These are phyloP conservation scores for Halesus radiatus DNA, from an alignment of 1,140 invertebrate species.

Conservation along the genomic window DNA sequence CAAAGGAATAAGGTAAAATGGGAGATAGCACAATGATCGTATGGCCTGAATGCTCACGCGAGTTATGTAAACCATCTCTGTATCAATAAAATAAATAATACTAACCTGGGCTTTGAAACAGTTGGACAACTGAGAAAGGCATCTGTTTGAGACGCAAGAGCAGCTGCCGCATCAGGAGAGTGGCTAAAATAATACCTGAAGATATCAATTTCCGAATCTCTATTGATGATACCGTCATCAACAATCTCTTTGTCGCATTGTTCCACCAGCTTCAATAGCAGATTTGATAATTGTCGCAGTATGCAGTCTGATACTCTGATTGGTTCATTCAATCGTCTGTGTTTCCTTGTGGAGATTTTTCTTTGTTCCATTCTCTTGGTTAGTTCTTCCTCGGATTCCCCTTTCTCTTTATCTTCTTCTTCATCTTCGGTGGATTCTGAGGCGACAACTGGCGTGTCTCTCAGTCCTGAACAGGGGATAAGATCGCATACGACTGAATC, in stretches of 20 bases:
- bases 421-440: background rate
- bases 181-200: background rate
- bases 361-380: background rate
- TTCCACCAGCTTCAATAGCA: background rate
- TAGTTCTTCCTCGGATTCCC: background rate
- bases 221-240: background rate
- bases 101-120: background rate
- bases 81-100: no score
- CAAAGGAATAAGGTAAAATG: no score
- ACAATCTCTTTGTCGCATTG: background rate
- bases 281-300: constrained; percentile 3
- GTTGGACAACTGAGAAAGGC: background rate
- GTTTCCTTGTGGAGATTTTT: background rate
- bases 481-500: background rate
- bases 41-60: no score
- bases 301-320: constrained; percentile 16
- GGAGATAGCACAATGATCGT: no score
- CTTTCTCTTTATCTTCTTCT: background rate
- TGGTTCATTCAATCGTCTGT: background rate
- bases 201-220: constrained; percentile 4
- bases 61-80: no score
- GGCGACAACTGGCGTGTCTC: background rate
- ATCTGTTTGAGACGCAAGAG: background rate
- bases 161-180: background rate
- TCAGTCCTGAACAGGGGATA: background rate